Conservation (phyloP, 2,797 vertebrate species). For the Echiichthys vipera region DNA sequence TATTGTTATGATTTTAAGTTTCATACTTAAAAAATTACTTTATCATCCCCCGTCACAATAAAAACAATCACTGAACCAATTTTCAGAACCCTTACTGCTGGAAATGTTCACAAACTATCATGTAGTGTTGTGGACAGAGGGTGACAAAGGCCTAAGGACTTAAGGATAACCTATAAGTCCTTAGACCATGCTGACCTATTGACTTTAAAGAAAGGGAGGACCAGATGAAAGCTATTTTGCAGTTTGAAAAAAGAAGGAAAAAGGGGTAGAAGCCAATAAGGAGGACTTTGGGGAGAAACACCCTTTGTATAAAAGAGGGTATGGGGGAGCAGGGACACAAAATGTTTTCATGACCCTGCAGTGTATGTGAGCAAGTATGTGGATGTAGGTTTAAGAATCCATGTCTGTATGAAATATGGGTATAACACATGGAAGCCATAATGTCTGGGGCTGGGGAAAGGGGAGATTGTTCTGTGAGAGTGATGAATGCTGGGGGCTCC, state of each 20-base stretch:
- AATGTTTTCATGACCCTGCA: constrained; percentile 9
- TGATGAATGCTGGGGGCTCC: constrained; percentile 37
- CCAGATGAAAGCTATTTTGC: constrained; percentile 27
- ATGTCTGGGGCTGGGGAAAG: constrained; percentile 15
- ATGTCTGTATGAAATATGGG: constrained; percentile 24
- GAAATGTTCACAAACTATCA: constrained; percentile 1
- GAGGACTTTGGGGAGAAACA: constrained; percentile 37
- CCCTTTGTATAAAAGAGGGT: constrained; percentile 15
- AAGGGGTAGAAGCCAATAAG: constrained; percentile 61
- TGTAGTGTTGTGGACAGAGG: constrained; percentile 14
- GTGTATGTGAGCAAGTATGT: not conserved
- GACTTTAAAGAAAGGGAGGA: constrained; percentile 7
- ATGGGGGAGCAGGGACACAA: not conserved
- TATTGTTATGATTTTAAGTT: not conserved
- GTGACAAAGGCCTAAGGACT: too few species aligned
- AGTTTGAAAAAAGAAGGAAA: not conserved
- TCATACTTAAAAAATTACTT: not conserved
- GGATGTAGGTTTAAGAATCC: not conserved
- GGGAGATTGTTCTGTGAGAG: constrained; percentile 18
- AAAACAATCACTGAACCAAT: not conserved
- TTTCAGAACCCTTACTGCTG: not conserved
- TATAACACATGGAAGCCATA: constrained; percentile 40
- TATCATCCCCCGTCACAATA: not conserved
- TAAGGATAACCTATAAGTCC: not conserved
- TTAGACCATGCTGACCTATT: constrained; percentile 2